Evolutionary conservation across 2,888 invertebrate genomes (phyloP).

Genomic region (Philhelius pedissequus): DNA sequence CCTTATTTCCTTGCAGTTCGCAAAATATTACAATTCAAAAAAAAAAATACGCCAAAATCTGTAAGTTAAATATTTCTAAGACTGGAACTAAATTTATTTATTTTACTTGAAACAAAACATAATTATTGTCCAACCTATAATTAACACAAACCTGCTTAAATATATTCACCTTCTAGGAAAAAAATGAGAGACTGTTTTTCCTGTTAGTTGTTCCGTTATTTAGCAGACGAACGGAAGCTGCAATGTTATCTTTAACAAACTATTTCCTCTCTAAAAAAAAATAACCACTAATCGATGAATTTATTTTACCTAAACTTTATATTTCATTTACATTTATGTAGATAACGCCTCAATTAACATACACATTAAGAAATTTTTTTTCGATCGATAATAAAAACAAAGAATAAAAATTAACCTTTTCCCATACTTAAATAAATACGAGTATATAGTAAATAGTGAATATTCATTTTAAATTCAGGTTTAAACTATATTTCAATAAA

Average conservation of each 20-base stretch:
- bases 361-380: not conserved
- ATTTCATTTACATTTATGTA: not conserved
- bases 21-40: no score
- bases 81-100: no score
- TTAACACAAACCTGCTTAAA: no score
- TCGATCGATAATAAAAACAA: not conserved
- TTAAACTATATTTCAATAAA: not conserved
- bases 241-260: conserved; percentile 5
- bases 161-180: no score
- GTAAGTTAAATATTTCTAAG: no score
- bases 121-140: no score
- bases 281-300: not conserved
- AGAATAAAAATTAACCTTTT: not conserved
- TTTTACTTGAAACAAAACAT: no score
- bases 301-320: not conserved
- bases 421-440: not conserved
- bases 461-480: conserved; percentile 8
- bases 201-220: not conserved
- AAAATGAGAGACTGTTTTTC: not conserved
- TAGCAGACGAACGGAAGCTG: not conserved
- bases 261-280: not conserved
- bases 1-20: no score
- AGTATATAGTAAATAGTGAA: not conserved
- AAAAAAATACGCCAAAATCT: no score
- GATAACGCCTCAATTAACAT: not conserved